These are phyloP conservation scores for Drosophila serrata DNA, from an alignment of 1,140 invertebrate species.

Conservation along the genomic window DNA sequence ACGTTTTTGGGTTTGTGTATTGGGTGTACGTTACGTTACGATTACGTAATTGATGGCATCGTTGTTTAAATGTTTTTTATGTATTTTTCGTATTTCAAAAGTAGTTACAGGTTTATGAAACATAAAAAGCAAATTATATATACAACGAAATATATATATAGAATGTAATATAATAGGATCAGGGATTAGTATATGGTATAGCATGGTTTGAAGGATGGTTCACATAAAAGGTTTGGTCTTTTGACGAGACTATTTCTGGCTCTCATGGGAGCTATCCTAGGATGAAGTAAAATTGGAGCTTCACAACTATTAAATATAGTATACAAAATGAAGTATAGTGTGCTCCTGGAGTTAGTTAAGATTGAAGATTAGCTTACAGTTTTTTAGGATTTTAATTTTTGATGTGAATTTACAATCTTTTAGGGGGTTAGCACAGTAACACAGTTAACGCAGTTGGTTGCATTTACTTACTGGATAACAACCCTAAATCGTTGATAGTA, in stretches of 20 bases:
- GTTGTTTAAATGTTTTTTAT: conserved; percentile 49
- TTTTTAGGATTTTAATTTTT: conserved; percentile 20
- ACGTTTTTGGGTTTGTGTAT: conserved; percentile 62
- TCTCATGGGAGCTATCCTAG: conserved; percentile 24
- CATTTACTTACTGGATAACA: conserved; percentile 93
- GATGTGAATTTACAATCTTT: conserved; percentile 19
- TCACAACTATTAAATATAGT: conserved; percentile 12
- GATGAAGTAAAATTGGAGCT: conserved; percentile 34
- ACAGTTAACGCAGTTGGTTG: conserved; percentile 42
- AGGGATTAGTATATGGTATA: conserved; percentile 41
- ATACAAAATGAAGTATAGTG: conserved; percentile 20
- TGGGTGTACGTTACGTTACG: conserved; percentile 62
- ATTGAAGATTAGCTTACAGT: conserved; percentile 65
- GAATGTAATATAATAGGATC: conserved; percentile 7
- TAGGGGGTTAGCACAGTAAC: conserved; percentile 71
- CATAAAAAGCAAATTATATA: conserved; percentile 62
- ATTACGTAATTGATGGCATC: conserved; percentile 79
- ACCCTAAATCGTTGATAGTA: conserved; percentile 86
- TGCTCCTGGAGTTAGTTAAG: conserved; percentile 56
- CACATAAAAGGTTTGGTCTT: conserved; percentile 49
- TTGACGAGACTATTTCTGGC: conserved; percentile 76
- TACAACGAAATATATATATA: conserved; percentile 24
- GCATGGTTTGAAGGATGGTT: conserved; percentile 15
- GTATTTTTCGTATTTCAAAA: conserved; percentile 18
- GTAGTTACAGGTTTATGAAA: conserved; percentile 58